phyloP scores from a whole-genome alignment of 2,113 vertebrate genomes.

The Neopipo cinnamomea region DNA sequence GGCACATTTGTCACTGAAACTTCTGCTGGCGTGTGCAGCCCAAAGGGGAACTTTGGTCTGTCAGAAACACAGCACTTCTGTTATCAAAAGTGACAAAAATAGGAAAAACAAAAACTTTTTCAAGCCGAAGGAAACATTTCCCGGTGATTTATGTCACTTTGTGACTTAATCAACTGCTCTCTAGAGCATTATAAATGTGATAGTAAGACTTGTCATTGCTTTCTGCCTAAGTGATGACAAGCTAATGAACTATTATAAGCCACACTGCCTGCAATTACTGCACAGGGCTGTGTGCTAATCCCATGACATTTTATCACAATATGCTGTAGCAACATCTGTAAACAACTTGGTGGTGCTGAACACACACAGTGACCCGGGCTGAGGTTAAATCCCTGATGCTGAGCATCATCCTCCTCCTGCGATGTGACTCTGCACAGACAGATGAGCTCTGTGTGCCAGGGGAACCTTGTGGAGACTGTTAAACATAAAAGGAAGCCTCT shows the following conservation, averaged over 20 bases:
- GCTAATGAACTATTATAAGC: conserved; percentile 59
- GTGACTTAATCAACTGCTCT: conserved; percentile 48
- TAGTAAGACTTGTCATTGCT: conserved; percentile 44
- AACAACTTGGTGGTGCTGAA: background rate
- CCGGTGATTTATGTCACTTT: background rate
- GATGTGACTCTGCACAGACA: background rate
- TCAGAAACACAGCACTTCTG: background rate
- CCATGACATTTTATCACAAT: conserved; percentile 21
- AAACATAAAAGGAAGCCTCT: rapidly evolving
- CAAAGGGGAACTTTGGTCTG: background rate
- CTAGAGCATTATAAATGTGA: conserved; percentile 36
- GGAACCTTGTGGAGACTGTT: background rate
- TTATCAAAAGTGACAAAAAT: background rate
- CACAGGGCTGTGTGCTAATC: background rate
- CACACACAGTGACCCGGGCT: background rate
- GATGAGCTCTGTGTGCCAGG: background rate
- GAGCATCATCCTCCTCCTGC: background rate
- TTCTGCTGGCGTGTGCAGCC: background rate
- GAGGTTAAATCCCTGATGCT: background rate
- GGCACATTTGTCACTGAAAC: background rate
- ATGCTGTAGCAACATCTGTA: conserved; percentile 27
- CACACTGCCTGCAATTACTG: conserved; percentile 34
- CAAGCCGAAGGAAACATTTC: background rate
- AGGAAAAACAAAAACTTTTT: background rate
- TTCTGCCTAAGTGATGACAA: conserved; percentile 59